These are phyloP conservation scores for Peromyscus californicus DNA, from an alignment of 2,113 vertebrate species.

Conservation along the genomic window DNA sequence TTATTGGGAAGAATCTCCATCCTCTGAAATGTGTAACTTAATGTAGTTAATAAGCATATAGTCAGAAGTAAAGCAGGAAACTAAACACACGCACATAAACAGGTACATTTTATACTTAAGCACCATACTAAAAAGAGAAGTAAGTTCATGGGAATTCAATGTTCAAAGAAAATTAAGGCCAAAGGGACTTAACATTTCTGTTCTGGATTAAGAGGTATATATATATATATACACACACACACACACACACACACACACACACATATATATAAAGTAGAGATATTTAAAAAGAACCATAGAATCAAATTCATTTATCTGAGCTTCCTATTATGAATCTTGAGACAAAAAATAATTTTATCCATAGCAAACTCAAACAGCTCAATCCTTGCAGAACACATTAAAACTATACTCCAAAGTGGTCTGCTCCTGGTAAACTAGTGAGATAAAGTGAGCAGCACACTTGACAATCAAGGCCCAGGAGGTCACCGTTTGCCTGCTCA, in stretches of 20 bases:
- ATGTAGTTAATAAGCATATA: not conserved
- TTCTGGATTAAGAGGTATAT: constrained; percentile 46
- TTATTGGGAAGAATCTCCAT: constrained; percentile 4
- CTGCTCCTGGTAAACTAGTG: not conserved
- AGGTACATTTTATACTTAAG: not conserved
- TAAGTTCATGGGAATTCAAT: constrained; percentile 26
- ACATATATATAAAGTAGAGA: too few species aligned
- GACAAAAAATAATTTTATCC: constrained; percentile 19
- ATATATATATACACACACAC: too few species aligned
- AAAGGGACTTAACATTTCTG: not conserved
- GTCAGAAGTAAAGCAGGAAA: constrained; percentile 23
- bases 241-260: too few species aligned
- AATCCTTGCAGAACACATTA: not conserved
- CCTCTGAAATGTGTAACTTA: not conserved
- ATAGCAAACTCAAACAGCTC: not conserved
- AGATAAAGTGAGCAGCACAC: not conserved
- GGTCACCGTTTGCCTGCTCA: not conserved
- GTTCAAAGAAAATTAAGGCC: constrained; percentile 12
- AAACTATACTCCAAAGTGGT: too few species aligned
- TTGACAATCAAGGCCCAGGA: not conserved
- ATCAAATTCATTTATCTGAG: constrained; percentile 12
- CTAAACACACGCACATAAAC: not conserved
- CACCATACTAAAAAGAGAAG: not conserved
- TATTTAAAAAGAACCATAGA: constrained; percentile 19
- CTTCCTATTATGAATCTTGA: constrained; percentile 12